Evolutionary conservation across 2,888 invertebrate genomes (phyloP), one percentile per base, ranked within the genome.

Genomic region (Chrysodeixis includens): DNA sequence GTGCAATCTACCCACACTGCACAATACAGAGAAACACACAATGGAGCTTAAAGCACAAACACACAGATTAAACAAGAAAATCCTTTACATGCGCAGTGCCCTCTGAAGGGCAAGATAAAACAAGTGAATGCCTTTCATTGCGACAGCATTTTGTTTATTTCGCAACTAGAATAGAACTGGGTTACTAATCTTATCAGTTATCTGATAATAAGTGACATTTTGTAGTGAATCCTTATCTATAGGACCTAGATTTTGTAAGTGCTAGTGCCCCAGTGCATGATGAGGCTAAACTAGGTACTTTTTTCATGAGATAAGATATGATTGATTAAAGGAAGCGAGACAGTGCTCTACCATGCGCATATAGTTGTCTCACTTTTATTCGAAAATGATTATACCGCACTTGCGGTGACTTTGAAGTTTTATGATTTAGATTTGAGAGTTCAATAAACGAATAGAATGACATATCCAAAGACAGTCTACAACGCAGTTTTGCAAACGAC

Each of bases 131-230:
- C 14, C 35, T 35, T 40, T 26, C n/a, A 6, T 40, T 12, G 40
- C 40, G n/a, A n/a, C 12, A n/a, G n/a, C n/a, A n/a, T n/a, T 10
- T 32, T 10, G 9, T 32, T n/a, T 40, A 7, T 40, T 40, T 40
- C n/a, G 40, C n/a, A 40, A n/a, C n/a, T n/a, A 40, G n/a, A 40
- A 40, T 40, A 40, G 40, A 40, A 40, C 40, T 40, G 7, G 40
- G 40, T 40, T 40, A 40, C 6, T 0, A n/a, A 40, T 40, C 40
- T 40, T n/a, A 40, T 40, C 40, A 5, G n/a, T 40, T 40, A 40
- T 40, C 40, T 0, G 26, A n/a, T 40, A n/a, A n/a, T n/a, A n/a
- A 40, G 40, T 40, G 40, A 40, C 40, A 40, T 40, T 40, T 40
- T 40, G 40, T n/a, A 40, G 40, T 40, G 5, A n/a, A 40, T 40